phyloP scores from a whole-genome alignment of 2,113 vertebrate genomes.

The Telmatochromis sp. region DNA sequence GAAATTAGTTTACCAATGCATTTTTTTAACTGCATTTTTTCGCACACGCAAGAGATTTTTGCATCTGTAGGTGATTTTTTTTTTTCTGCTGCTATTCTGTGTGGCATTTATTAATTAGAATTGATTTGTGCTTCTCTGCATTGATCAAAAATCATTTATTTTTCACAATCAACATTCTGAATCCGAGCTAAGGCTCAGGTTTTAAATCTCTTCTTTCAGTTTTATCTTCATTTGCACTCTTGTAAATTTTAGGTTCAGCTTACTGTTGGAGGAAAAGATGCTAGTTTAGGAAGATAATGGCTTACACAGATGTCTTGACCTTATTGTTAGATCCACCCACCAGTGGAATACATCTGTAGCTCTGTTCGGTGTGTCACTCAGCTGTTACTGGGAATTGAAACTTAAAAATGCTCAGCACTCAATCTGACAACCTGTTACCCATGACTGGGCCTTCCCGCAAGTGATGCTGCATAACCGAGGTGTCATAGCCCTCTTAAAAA shows the following conservation, averaged over 20 bases:
- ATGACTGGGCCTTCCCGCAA: not conserved
- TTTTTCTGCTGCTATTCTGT: not conserved
- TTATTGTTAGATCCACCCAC: not conserved
- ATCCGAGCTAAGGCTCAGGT: not conserved
- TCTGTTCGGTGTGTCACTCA: not conserved
- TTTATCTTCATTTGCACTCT: not conserved
- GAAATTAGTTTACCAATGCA: not conserved
- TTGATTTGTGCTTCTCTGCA: not conserved
- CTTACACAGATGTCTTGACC: not conserved
- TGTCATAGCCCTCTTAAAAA: not conserved
- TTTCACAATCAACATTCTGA: not conserved
- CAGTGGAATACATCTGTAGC: not conserved
- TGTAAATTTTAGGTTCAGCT: not conserved
- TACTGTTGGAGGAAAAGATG: not conserved
- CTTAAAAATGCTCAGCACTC: not conserved
- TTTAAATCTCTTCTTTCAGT: not conserved
- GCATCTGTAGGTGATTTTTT: slow-evolving; percentile 35
- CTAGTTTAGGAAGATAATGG: not conserved
- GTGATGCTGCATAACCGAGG: not conserved
- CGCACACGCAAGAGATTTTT: not conserved
- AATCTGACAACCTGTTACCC: not conserved
- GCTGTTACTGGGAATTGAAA: slow-evolving; percentile 7
- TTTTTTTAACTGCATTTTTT: not conserved
- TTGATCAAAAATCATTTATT: not conserved
- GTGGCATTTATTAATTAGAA: not conserved